phyloP scores from a whole-genome alignment of 2,797 vertebrate species.

The Okamejei kenojei region DNA sequence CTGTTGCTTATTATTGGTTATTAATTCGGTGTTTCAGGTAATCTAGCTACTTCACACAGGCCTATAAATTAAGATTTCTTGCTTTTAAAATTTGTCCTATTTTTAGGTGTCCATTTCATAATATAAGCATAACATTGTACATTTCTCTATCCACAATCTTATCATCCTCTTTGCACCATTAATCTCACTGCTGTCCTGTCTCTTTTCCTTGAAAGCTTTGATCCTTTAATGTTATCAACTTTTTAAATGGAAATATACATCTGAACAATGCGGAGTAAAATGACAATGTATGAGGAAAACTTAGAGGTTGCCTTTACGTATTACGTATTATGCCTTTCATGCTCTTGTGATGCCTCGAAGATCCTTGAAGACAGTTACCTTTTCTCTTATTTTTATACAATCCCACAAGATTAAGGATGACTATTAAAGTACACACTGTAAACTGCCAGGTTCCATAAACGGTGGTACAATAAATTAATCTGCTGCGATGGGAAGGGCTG shows the following conservation, averaged over 20 bases:
- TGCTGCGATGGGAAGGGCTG: neutral
- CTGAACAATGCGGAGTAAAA: neutral
- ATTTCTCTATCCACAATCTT: neutral
- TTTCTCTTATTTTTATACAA: too few relatives aligned
- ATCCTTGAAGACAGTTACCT: neutral
- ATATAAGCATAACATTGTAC: neutral
- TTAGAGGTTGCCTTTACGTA: neutral
- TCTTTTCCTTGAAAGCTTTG: neutral
- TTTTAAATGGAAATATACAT: neutral
- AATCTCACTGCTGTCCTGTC: neutral
- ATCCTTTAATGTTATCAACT: neutral
- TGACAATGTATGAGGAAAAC: neutral
- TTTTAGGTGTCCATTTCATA: neutral
- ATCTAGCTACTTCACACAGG: too few relatives aligned
- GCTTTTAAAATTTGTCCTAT: neutral
- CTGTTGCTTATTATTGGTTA: neutral
- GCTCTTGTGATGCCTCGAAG: neutral
- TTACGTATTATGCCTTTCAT: neutral
- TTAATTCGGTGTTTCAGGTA: neutral
- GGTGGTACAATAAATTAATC: neutral
- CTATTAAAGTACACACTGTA: neutral
- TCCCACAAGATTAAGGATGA: too few relatives aligned
- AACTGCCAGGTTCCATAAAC: neutral
- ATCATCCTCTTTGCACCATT: neutral
- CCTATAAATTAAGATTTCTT: neutral